These are phyloP conservation scores for Pharmacophagus antenor DNA, from an alignment of 2,888 invertebrate species.

Conservation along the genomic window DNA sequence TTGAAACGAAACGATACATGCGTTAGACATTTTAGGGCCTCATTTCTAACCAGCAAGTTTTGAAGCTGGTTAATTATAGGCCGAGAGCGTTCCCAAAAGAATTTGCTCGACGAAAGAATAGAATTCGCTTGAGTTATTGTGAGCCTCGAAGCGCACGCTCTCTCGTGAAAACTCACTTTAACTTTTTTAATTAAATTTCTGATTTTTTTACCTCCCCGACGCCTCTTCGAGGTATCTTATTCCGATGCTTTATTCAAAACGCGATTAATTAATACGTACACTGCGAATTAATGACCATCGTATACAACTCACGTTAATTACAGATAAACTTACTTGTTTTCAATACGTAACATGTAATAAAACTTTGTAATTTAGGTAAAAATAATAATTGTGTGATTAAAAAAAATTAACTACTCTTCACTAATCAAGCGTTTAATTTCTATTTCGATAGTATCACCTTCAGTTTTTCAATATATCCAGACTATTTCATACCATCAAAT, in stretches of 20 bases:
- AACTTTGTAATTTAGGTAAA: too few relatives aligned
- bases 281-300: constrained; percentile 61
- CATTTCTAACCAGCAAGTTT: constrained; percentile 33
- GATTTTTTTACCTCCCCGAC: constrained; percentile 62
- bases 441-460: too few relatives aligned
- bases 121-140: constrained; percentile 70
- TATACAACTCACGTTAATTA: background rate
- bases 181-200: constrained; percentile 80
- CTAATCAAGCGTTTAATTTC: too few relatives aligned
- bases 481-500: too few relatives aligned
- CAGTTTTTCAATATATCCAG: too few relatives aligned
- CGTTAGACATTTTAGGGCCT: constrained; percentile 13
- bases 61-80: constrained; percentile 51
- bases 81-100: constrained; percentile 44
- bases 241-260: constrained; percentile 69
- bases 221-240: constrained; percentile 57
- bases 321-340: background rate
- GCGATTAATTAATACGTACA: constrained; percentile 72
- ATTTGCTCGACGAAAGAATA: constrained; percentile 58
- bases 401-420: too few relatives aligned
- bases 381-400: too few relatives aligned
- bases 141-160: constrained; percentile 60
- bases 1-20: constrained; percentile 10
- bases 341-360: background rate
- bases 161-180: constrained; percentile 78